Evolutionary conservation across 2,797 vertebrate genomes (phyloP).

Genomic region (Choloepus didactylus): DNA sequence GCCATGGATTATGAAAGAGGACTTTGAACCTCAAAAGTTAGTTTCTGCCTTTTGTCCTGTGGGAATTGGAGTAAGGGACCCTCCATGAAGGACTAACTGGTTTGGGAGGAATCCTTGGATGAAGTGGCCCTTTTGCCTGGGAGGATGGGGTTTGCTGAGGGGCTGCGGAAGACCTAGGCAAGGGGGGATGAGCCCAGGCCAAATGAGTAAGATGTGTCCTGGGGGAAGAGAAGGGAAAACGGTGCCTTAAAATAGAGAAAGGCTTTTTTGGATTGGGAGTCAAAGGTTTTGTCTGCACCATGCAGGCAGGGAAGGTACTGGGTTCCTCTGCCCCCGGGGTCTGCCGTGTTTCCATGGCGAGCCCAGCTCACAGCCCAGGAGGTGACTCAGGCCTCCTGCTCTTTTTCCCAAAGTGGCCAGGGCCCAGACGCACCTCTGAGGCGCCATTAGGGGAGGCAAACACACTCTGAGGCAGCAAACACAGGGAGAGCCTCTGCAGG

Average conservation of each 20-base stretch:
- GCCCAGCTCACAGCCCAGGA: not conserved
- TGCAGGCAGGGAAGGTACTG: not conserved
- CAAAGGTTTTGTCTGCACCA: not conserved
- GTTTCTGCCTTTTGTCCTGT: not conserved
- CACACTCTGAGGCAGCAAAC: not conserved
- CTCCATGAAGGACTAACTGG: not conserved
- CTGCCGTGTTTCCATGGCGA: conserved; percentile 4
- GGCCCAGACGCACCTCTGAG: not conserved
- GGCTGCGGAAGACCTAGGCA: not conserved
- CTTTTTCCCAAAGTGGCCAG: not conserved
- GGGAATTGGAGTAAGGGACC: not conserved
- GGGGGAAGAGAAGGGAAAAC: not conserved
- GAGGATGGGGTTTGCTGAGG: not conserved
- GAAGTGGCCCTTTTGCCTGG: not conserved
- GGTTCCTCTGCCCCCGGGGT: not conserved
- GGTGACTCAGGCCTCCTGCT: not conserved
- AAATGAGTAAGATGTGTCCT: conserved; percentile 30
- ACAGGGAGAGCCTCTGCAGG: not conserved
- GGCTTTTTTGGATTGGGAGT: not conserved
- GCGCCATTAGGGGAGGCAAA: not conserved
- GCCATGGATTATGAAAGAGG: not conserved
- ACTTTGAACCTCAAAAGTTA: not conserved
- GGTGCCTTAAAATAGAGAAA: not conserved
- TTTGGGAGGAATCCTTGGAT: not conserved
- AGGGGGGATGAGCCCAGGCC: not conserved